Conservation (phyloP, 2,113 vertebrate genomes). For the Dolichotis patagonum region DNA sequence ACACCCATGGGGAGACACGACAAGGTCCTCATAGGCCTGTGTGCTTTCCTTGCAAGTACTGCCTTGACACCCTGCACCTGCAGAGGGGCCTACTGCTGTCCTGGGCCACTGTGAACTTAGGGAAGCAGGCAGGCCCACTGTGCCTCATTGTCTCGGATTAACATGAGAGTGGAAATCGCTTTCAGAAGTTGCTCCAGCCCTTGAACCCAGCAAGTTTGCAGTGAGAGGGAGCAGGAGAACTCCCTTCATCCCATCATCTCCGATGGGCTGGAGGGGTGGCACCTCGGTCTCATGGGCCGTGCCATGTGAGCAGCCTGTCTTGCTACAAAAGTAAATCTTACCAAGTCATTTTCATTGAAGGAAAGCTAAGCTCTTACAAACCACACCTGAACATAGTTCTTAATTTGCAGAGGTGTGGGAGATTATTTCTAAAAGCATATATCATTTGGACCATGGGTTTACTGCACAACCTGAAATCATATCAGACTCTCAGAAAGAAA, state of each 20-base stretch:
- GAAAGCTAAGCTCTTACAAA: neutral
- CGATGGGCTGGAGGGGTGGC: too few species aligned
- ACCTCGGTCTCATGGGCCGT: rapidly evolving
- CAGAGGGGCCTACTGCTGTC: too few species aligned
- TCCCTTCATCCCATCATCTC: neutral
- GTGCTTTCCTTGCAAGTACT: neutral
- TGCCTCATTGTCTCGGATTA: neutral
- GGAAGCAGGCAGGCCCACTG: neutral
- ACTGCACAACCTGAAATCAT: neutral
- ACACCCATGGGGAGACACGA: neutral
- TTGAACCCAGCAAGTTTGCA: neutral
- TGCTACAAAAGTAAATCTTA: neutral
- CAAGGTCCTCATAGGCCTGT: rapidly evolving
- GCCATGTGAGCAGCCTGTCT: neutral
- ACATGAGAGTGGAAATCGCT: neutral
- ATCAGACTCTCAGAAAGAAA: too few species aligned
- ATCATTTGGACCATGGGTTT: neutral
- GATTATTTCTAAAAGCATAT: neutral
- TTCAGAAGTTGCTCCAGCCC: neutral
- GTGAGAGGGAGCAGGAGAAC: neutral
- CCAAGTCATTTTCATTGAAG: neutral
- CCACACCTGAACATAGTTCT: rapidly evolving
- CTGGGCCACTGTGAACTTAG: rapidly evolving
- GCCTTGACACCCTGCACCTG: neutral
- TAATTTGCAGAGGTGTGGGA: neutral